Percentiles rank a stretch among this genome's conserved stretches.
Evolutionary conservation across 2,113 vertebrate species (phyloP).

Genomic region (Cyprinus carpio): DNA sequence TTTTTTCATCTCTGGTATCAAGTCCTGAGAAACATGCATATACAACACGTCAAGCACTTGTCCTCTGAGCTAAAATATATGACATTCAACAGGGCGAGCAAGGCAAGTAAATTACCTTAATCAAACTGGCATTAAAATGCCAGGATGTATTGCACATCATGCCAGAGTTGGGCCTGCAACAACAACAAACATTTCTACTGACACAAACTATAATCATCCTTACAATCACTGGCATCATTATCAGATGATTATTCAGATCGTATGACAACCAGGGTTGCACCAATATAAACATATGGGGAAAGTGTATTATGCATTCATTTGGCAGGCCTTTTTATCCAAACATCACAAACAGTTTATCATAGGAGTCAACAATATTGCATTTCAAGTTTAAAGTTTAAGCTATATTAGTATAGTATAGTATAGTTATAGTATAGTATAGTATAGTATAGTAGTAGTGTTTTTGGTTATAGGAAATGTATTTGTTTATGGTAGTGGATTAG

Average conservation of each 20-base stretch:
- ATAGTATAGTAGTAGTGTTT: background rate
- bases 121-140: slow-evolving; percentile 61
- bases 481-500: background rate
- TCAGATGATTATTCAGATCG: background rate
- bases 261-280: background rate
- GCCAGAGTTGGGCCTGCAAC: slow-evolving; percentile 71
- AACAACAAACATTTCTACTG: slow-evolving; percentile 13
- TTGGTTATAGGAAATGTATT: background rate
- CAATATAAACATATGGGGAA: background rate
- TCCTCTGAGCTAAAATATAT: background rate
- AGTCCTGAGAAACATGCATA: slow-evolving; percentile 52
- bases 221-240: background rate
- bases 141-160: slow-evolving; percentile 69
- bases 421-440: too few relatives aligned
- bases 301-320: too few relatives aligned
- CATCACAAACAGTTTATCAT: background rate
- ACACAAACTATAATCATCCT: slow-evolving; percentile 10
- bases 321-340: too few relatives aligned
- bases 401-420: too few relatives aligned
- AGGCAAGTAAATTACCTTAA: slow-evolving; percentile 33
- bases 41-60: background rate
- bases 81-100: background rate
- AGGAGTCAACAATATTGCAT: background rate
- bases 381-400: background rate
- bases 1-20: slow-evolving; percentile 59